These are phyloP conservation scores for Lepilemur septentrionalis DNA, from an alignment of 2,797 vertebrate genomes.

Conservation along the genomic window DNA sequence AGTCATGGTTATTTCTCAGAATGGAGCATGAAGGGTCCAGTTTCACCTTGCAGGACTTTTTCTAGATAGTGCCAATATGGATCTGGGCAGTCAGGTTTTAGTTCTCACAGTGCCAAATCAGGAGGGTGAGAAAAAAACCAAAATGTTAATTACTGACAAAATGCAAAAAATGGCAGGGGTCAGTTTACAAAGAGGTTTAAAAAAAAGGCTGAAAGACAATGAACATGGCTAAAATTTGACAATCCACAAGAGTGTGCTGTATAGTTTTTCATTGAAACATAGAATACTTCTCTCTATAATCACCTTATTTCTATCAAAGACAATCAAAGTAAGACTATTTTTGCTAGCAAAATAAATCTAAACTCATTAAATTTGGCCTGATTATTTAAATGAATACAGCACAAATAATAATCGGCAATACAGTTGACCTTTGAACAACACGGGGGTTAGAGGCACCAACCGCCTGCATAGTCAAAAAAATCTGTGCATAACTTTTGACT, in stretches of 20 bases:
- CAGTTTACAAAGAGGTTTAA: not conserved
- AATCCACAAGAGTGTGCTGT: not conserved
- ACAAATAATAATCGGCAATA: not conserved
- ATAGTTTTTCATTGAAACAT: not conserved
- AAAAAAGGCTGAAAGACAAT: not conserved
- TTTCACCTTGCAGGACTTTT: not conserved
- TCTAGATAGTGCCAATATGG: not conserved
- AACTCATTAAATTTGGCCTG: not conserved
- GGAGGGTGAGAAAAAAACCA: not conserved
- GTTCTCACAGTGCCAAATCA: not conserved
- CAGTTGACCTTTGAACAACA: not conserved
- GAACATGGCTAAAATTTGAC: not conserved
- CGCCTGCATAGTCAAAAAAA: not conserved
- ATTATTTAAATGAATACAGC: not conserved
- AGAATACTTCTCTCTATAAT: not conserved
- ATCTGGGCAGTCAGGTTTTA: not conserved
- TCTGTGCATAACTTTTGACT: not conserved
- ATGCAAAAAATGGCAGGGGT: not conserved
- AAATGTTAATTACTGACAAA: slow-evolving; percentile 28
- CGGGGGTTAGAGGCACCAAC: not conserved
- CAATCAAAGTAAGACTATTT: not conserved
- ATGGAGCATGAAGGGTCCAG: not conserved
- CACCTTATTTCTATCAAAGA: not conserved
- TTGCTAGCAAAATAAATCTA: not conserved
- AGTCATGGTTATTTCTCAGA: not conserved